A percentile compares a stretch with the other conserved stretches of the same genome.
Evolutionary conservation across 2,888 invertebrate genomes (phyloP).

Genomic region (Drosophila heteroneura): DNA sequence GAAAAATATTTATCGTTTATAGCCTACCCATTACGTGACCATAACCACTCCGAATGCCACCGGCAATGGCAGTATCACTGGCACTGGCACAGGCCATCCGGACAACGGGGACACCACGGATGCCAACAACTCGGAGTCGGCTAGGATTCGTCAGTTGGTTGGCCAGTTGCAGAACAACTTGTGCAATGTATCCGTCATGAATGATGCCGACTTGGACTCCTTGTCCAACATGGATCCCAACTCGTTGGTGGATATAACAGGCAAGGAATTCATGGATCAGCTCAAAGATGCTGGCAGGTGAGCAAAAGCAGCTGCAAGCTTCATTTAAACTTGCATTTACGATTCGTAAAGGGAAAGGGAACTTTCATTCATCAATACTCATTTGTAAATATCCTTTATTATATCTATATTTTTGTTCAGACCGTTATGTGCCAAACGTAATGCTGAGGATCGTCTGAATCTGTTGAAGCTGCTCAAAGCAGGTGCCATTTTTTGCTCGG

Average conservation of each 20-base stretch:
- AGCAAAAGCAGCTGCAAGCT: slow-evolving; percentile 21
- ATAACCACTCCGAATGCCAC: slow-evolving; percentile 87
- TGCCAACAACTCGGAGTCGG: slow-evolving; percentile 82
- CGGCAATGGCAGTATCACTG: slow-evolving; percentile 44
- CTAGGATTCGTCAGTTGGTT: slow-evolving; percentile 90
- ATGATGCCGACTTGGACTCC: slow-evolving; percentile 93
- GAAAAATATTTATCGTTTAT: slow-evolving; percentile 42
- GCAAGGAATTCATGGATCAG: slow-evolving; percentile 88
- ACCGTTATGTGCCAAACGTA: slow-evolving; percentile 92
- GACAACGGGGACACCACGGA: slow-evolving; percentile 81
- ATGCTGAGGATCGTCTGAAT: slow-evolving; percentile 95
- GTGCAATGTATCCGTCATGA: slow-evolving; percentile 93
- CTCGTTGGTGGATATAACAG: slow-evolving; percentile 92
- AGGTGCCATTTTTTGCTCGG: slow-evolving; percentile 85
- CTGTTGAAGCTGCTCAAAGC: slow-evolving; percentile 89
- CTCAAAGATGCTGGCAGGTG: slow-evolving; percentile 92
- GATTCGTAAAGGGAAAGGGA: not conserved
- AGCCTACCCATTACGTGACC: slow-evolving; percentile 85
- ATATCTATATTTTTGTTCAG: slow-evolving; percentile 77
- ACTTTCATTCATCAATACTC: not conserved
- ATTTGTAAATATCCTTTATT: not conserved
- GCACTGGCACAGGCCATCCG: slow-evolving; percentile 51
- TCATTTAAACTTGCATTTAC: not conserved
- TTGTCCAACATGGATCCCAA: slow-evolving; percentile 96
- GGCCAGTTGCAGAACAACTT: slow-evolving; percentile 92